A percentile compares a stretch with the other conserved stretches of the same genome.
phyloP scores from a whole-genome alignment of 2,888 invertebrate species.

The Drosophila mulleri region DNA sequence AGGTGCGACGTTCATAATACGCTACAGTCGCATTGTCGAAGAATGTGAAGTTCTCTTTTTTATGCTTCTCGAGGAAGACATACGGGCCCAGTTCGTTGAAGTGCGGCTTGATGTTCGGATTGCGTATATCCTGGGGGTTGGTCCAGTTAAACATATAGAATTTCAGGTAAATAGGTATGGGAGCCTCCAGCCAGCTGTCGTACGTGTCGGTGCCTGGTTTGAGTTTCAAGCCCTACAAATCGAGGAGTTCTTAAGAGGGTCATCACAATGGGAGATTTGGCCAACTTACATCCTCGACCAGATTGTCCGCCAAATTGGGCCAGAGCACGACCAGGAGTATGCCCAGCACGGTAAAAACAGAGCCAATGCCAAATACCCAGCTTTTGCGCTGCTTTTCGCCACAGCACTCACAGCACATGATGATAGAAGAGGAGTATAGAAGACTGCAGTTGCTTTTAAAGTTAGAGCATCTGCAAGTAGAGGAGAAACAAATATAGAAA shows the following conservation, averaged over 20 bases:
- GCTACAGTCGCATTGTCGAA: conserved; percentile 90
- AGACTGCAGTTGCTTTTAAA: not conserved
- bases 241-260: fast-evolving
- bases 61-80: conserved; percentile 86
- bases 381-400: conserved; percentile 82
- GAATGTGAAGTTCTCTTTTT: conserved; percentile 87
- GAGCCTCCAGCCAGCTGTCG: conserved; percentile 91
- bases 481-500: not conserved
- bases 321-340: conserved; percentile 78
- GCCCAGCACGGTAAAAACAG: conserved; percentile 75
- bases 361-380: conserved; percentile 84
- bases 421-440: conserved; percentile 10
- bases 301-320: conserved; percentile 70
- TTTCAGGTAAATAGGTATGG: conserved; percentile 92
- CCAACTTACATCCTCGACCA: conserved; percentile 79
- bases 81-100: conserved; percentile 88
- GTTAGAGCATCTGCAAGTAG: conserved; percentile 34
- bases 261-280: not conserved
- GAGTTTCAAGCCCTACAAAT: conserved; percentile 88
- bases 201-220: conserved; percentile 88
- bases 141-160: conserved; percentile 92
- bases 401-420: conserved; percentile 83
- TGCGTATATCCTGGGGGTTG: conserved; percentile 88
- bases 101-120: conserved; percentile 86
- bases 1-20: conserved; percentile 90